phyloP scores from a whole-genome alignment of 35 echinoderm and acorn worm genomes.

The Lytechinus variegatus region DNA sequence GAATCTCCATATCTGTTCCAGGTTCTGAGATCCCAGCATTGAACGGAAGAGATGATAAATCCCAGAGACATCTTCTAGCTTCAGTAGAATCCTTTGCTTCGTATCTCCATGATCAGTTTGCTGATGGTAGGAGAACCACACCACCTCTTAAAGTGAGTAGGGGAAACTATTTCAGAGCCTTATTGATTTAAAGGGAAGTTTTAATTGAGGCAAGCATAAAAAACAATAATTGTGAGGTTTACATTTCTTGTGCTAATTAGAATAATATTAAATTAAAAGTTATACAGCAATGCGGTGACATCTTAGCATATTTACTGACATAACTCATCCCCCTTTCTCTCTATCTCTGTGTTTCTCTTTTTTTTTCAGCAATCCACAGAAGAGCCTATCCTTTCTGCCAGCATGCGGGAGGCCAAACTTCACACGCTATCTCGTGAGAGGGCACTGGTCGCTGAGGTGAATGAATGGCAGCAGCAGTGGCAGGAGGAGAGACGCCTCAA shows the following conservation, averaged over 20 bases:
- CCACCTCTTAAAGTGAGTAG: slow-evolving; percentile 75
- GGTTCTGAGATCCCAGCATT: slow-evolving; percentile 43
- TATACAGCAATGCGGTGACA: no score
- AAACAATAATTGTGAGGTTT: no score
- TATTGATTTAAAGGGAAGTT: background rate
- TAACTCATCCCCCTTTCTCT: no score
- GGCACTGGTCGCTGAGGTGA: slow-evolving; percentile 89
- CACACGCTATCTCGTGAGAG: slow-evolving; percentile 88
- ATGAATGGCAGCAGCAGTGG: slow-evolving; percentile 97
- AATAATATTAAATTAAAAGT: no score
- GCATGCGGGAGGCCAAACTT: slow-evolving; percentile 71
- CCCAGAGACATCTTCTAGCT: slow-evolving; percentile 63
- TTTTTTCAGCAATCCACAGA: slow-evolving; percentile 53
- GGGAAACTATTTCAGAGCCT: background rate
- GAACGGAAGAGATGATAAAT: background rate
- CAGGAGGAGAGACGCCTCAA: slow-evolving; percentile 92
- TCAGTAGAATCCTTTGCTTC: slow-evolving; percentile 98
- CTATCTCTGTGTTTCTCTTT: background rate
- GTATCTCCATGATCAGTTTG: slow-evolving; percentile 96
- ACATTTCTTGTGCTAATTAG: no score
- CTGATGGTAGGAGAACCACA: slow-evolving; percentile 55
- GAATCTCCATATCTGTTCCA: background rate
- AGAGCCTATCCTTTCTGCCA: slow-evolving; percentile 77
- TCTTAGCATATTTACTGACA: no score
- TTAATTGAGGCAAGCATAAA: no score